Conservation (phyloP, 2,888 invertebrate species). For the Pasiphila rectangulata region DNA sequence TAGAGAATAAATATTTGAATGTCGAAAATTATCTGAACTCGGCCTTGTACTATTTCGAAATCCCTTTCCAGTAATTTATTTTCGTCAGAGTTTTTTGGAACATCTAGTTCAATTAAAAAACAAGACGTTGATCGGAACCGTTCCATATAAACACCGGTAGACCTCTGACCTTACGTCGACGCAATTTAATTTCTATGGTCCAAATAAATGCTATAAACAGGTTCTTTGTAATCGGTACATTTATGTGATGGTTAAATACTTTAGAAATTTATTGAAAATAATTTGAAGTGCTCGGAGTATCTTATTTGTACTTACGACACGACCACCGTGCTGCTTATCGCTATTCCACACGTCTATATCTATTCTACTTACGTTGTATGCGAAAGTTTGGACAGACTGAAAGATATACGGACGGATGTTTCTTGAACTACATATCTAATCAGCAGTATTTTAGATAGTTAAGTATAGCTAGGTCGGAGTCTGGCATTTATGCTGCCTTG, state of each 20-base stretch:
- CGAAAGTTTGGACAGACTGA: too few species aligned
- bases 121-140: conserved; percentile 50
- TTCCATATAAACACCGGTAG: conserved; percentile 46
- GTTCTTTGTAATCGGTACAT: conserved; percentile 19
- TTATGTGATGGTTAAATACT: conserved; percentile 17
- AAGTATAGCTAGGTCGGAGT: too few species aligned
- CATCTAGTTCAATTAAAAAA: conserved; percentile 53
- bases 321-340: too few species aligned
- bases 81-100: conserved; percentile 20
- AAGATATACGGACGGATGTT: too few species aligned
- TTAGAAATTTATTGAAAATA: conserved; percentile 3
- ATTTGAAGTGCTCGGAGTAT: too few species aligned
- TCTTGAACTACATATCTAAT: too few species aligned
- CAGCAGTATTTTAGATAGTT: too few species aligned
- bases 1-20: neutral
- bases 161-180: conserved; percentile 61
- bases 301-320: too few species aligned
- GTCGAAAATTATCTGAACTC: neutral
- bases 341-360: too few species aligned
- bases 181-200: conserved; percentile 65
- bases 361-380: too few species aligned
- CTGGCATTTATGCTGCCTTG: too few species aligned
- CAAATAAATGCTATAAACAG: conserved; percentile 39
- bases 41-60: neutral
- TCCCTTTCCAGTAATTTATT: conserved; percentile 17